Conservation (phyloP, 1,140 invertebrate species). For the Anastrepha ludens region DNA sequence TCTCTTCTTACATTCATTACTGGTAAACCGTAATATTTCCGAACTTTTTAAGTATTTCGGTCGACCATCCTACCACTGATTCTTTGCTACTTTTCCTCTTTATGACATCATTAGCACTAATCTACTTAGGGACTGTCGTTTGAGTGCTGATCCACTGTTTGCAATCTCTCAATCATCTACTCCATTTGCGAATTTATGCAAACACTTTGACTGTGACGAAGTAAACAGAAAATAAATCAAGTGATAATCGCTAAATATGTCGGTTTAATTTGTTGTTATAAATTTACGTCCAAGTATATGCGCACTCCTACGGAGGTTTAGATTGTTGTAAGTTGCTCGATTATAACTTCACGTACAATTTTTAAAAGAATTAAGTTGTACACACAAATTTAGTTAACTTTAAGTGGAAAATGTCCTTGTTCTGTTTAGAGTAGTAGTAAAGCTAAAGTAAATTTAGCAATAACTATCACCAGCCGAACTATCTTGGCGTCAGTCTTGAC, state of each 20-base stretch:
- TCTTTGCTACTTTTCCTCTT: slow-evolving; percentile 5
- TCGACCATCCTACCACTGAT: slow-evolving; percentile 19
- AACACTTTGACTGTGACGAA: slow-evolving; percentile 13
- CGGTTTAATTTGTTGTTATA: no score
- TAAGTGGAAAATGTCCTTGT: no score
- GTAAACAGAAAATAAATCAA: neutral
- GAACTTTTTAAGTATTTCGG: neutral
- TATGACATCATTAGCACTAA: slow-evolving; percentile 43
- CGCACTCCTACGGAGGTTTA: no score
- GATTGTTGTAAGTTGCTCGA: no score
- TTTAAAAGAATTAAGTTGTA: no score
- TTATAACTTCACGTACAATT: no score
- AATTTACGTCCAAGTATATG: no score
- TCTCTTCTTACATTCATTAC: neutral
- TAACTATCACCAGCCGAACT: no score
- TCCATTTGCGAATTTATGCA: slow-evolving; percentile 32
- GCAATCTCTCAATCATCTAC: slow-evolving; percentile 10
- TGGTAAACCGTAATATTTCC: slow-evolving; percentile 33
- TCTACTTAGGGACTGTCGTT: slow-evolving; percentile 43
- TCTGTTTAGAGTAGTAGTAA: no score
- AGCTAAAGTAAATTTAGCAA: no score
- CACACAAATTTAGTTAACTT: no score
- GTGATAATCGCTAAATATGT: slow-evolving; percentile 13
- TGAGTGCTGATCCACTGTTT: slow-evolving; percentile 23
- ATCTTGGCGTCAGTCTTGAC: no score